Conservation (phyloP, 64 coral and sea anemone genomes). For the Actinia tenebrosa region DNA sequence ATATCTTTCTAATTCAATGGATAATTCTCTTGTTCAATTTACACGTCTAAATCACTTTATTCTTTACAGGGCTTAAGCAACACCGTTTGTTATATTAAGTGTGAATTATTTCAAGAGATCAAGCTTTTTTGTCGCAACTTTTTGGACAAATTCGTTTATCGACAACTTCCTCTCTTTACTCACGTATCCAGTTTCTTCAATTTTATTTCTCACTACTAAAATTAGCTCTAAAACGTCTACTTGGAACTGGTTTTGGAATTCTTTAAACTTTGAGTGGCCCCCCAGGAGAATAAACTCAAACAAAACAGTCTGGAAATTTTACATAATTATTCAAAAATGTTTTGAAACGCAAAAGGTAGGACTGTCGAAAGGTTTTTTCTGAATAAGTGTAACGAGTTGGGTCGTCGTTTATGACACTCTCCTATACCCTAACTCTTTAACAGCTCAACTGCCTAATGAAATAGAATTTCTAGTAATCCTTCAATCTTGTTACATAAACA, state of each 20-base stretch:
- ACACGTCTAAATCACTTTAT: constrained; percentile 2
- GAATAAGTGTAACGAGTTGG: background rate
- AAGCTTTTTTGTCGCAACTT: constrained; percentile 15
- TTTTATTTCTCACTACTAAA: background rate
- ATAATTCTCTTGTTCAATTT: background rate
- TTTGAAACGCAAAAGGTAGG: background rate
- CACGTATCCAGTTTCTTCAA: background rate
- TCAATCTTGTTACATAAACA: background rate
- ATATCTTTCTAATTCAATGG: background rate
- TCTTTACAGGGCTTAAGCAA: background rate
- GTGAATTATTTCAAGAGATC: constrained; percentile 2
- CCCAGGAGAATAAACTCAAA: background rate
- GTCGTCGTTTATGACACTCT: background rate
- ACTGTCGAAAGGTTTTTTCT: background rate
- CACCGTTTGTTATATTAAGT: constrained; percentile 13
- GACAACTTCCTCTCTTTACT: background rate
- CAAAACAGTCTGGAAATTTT: background rate
- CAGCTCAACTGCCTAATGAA: background rate
- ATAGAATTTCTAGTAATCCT: background rate
- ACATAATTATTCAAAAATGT: constrained; percentile 18
- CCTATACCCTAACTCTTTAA: background rate
- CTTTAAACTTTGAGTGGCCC: background rate
- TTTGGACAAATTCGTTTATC: background rate
- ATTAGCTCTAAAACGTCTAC: background rate
- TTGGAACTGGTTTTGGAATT: background rate